Percentiles rank a stretch among this genome's conserved stretches.
Conservation (phyloP, 2,113 vertebrate genomes). For the Pontoporia blainvillei region DNA sequence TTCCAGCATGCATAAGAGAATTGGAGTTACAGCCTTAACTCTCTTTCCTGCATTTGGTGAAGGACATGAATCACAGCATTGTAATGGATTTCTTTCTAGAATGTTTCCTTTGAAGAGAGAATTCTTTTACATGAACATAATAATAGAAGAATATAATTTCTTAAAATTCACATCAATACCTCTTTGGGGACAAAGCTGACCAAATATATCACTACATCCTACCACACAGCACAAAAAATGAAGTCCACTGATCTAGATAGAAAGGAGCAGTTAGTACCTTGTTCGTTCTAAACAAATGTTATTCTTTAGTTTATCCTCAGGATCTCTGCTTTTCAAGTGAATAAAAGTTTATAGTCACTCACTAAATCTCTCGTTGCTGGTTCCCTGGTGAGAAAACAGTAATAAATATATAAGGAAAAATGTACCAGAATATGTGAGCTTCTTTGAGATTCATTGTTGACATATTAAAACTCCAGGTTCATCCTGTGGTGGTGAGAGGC, state of each 20-base stretch:
- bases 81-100: conserved; percentile 34
- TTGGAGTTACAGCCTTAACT: not conserved
- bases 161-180: conserved; percentile 49
- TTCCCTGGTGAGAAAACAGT: conserved; percentile 24
- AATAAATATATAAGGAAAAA: not conserved
- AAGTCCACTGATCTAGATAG: not conserved
- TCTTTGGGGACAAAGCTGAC: conserved; percentile 43
- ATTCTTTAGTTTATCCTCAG: conserved; percentile 43
- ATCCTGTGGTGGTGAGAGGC: not conserved
- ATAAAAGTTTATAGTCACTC: conserved; percentile 16
- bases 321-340: conserved; percentile 29
- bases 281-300: conserved; percentile 33
- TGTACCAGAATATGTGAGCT: not conserved
- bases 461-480: conserved; percentile 2
- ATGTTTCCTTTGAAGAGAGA: conserved; percentile 46
- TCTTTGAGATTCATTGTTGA: not conserved
- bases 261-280: conserved; percentile 46
- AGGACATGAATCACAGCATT: conserved; percentile 22
- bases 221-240: not conserved
- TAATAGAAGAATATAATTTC: conserved; percentile 48
- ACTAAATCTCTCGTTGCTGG: conserved; percentile 17
- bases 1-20: not conserved
- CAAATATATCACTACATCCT: conserved; percentile 32
- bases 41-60: not conserved
- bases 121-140: conserved; percentile 37